Evolutionary conservation across 2,888 invertebrate species (phyloP), one percentile per base, ranked within the genome.

Genomic region (Pristionchus arcanus): DNA sequence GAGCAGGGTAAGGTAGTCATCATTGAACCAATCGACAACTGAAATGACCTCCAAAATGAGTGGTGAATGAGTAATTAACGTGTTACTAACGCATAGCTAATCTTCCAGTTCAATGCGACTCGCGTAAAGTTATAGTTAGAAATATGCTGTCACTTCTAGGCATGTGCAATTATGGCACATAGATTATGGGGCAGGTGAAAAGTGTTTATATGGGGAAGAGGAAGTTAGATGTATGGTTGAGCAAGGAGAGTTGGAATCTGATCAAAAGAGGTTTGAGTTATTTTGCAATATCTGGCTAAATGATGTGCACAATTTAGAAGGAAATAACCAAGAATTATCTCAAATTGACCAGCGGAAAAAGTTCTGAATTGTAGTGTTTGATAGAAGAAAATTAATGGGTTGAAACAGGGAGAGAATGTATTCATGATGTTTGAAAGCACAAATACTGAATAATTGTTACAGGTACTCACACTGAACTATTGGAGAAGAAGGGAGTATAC

Each of bases 381-480:
- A 19, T 74, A 37, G 9, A 21, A 37, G 37, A 4, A 74, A 74
- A 74, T 74, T 37, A 21, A 74, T 74, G 74, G 68, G 37, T 74
- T 42, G 25, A 63, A 34, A 0, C 5, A 25, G 37, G 34, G 9
- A n/a, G 49, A n/a, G 74, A 9, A 13, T 85, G 7, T 49, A 3
- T 42, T 11, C 21, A 19, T 28, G 34, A 89, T 71, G 34, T 31
- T 71, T 13, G 66, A 66, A 66, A 25, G 28, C n/a, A 71, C 37
- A 37, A 74, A 37, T 49, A 74, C 74, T 37, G 21, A 63, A 16
- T 16, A 2, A 15, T 11, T 13, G 21, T 90, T 90, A 21, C 96
- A 92, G 97, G 97, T 90, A 97, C 97, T 0, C 97, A 97, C 95
- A 94, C 96, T 0, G 96, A 97, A 92, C 96, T 97, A 2, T 95